These are phyloP conservation scores for Leptinotarsa texana DNA, from an alignment of 1,140 invertebrate species.

Conservation along the genomic window DNA sequence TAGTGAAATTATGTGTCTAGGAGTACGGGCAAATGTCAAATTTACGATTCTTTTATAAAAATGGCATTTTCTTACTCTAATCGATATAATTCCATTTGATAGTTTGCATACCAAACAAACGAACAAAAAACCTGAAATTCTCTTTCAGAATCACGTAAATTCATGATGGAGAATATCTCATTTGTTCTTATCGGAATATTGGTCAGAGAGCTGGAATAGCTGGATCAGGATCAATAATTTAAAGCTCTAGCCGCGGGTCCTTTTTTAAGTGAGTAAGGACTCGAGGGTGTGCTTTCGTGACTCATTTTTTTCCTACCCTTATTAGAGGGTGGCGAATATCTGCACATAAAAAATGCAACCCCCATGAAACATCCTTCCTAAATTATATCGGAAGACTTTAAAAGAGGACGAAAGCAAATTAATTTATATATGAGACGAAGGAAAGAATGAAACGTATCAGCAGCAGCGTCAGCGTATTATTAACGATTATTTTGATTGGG, in stretches of 20 bases:
- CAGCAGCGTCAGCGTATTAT: slow-evolving; percentile 30
- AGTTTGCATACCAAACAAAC: too few relatives aligned
- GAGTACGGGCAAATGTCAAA: too few relatives aligned
- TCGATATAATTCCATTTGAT: too few relatives aligned
- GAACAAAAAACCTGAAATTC: too few relatives aligned
- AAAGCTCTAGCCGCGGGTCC: slow-evolving; percentile 29
- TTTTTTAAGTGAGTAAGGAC: slow-evolving; percentile 30
- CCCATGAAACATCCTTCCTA: slow-evolving; percentile 39
- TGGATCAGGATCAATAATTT: slow-evolving; percentile 29
- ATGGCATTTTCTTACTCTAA: too few relatives aligned
- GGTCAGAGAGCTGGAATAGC: slow-evolving; percentile 16
- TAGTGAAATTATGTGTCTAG: too few relatives aligned
- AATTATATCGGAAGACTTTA: slow-evolving; percentile 43
- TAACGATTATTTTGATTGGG: slow-evolving; percentile 32
- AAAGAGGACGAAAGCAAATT: slow-evolving; percentile 42
- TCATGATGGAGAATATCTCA: background rate
- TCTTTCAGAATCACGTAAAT: too few relatives aligned
- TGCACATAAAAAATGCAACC: slow-evolving; percentile 54
- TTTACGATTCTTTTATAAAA: too few relatives aligned
- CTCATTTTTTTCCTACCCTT: slow-evolving; percentile 51
- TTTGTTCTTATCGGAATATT: slow-evolving; percentile 21
- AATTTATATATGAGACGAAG: slow-evolving; percentile 38
- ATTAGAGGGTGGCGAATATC: slow-evolving; percentile 48
- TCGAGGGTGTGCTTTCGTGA: slow-evolving; percentile 41
- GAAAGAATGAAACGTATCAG: slow-evolving; percentile 27